Evolutionary conservation across 1,140 invertebrate species (phyloP), one percentile per base, ranked within the genome.

Genomic region (Cryptotermes secundus): DNA sequence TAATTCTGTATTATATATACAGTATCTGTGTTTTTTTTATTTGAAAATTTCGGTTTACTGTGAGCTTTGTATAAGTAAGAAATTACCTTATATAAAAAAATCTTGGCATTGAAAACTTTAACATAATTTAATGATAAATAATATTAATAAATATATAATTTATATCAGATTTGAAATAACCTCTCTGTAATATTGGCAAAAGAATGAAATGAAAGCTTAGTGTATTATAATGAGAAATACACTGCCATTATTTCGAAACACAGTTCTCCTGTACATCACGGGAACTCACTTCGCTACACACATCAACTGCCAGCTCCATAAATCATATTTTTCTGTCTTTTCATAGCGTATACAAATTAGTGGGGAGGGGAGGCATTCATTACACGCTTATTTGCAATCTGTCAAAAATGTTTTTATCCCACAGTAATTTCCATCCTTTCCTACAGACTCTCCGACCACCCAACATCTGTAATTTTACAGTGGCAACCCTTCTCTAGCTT

Each of bases 361-460:
- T 19, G 14, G 14, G 1, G 6, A 14, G 6, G 38, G 38, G 6
- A 14, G 26, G 4, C 26, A 72, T 72, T 72, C 59, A 72, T 72
- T 72, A 72, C 59, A 72, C 59, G 59, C 26, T 31, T 72, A 72
- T 72, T 72, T 72, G 59, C 59, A 72, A 72, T 72, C 59, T 72
- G 59, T 72, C 59, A 72, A 72, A 72, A 72, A 72, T n/a, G 59
- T n/a, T 72, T 59, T 72, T 72, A 14, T 49, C 45, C 45, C 16
- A 19, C 22, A 19, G 45, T 19, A 49, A 19, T 49, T 72, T 72
- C n/a, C 26, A 1, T 72, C 59, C 26, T n/a, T 16, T 72, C 9
- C 59, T 72, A 31, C 10, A 72, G n/a, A n/a, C 59, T 9, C 59
- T 65, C 2, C 59, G 6, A 4, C 59, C 59, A 65, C 59, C n/a